Percentiles rank a stretch among this genome's conserved stretches.
phyloP scores from a whole-genome alignment of 2,888 invertebrate species.

The Bedellia somnulentella region DNA sequence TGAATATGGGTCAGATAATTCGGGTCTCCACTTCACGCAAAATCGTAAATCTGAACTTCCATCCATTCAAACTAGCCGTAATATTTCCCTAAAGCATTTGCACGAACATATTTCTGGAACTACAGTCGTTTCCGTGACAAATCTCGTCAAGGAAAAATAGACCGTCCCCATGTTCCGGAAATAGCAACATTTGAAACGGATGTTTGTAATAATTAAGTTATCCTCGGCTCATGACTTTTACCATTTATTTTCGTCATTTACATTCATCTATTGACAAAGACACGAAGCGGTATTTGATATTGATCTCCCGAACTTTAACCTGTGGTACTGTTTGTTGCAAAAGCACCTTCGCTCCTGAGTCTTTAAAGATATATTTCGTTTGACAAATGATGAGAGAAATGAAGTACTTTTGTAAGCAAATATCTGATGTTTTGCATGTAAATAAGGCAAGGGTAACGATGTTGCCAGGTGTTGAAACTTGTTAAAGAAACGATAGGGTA shows the following conservation, averaged over 20 bases:
- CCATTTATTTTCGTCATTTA: conserved; percentile 54
- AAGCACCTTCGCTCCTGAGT: conserved; percentile 15
- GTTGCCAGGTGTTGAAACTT: conserved; percentile 43
- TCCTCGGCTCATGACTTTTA: conserved; percentile 42
- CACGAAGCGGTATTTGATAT: no score
- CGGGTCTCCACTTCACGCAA: no score
- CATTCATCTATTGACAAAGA: no score
- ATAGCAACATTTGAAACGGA: conserved; percentile 55
- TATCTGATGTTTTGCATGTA: conserved; percentile 54
- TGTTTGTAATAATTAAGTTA: conserved; percentile 59
- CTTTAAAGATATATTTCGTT: no score
- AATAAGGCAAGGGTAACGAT: conserved; percentile 49
- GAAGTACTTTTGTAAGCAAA: conserved; percentile 43
- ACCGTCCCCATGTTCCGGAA: conserved; percentile 49
- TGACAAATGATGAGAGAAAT: no score
- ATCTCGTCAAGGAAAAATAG: conserved; percentile 52
- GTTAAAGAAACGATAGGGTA: conserved; percentile 44
- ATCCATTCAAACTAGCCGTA: no score
- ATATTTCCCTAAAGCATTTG: no score
- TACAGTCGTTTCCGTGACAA: conserved; percentile 34
- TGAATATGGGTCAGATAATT: no score
- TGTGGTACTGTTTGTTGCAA: no score
- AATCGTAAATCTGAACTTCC: no score
- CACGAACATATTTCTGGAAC: no score
- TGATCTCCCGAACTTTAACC: no score